Conservation (phyloP, 2,888 invertebrate genomes). For the Agonopterix subpropinquella region DNA sequence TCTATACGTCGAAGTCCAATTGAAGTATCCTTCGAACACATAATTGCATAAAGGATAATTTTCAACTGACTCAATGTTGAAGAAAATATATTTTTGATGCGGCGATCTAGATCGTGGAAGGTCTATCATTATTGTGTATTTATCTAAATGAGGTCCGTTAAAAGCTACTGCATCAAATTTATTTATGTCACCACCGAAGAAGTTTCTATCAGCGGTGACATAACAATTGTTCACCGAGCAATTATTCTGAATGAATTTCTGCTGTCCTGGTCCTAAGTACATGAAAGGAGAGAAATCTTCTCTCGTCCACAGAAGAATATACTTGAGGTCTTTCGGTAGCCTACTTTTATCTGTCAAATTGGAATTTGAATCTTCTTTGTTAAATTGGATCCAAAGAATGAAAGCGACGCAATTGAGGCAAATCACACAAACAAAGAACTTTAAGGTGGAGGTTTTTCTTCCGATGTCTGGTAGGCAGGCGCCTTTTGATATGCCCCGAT, state of each 20-base stretch:
- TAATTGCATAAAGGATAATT: constrained; percentile 47
- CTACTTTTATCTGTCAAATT: constrained; percentile 5
- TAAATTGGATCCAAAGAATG: constrained; percentile 35
- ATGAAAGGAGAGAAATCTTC: constrained; percentile 41
- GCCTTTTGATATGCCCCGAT: neutral
- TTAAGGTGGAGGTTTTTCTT: constrained; percentile 29
- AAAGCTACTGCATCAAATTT: constrained; percentile 55
- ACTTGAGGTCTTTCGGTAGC: constrained; percentile 35
- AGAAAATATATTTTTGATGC: constrained; percentile 57
- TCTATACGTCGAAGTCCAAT: constrained; percentile 62
- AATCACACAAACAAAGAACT: constrained; percentile 35
- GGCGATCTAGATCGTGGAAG: constrained; percentile 36
- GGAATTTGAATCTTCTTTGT: constrained; percentile 12
- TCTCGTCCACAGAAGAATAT: constrained; percentile 42
- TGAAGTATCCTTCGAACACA: constrained; percentile 51
- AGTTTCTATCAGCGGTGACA: constrained; percentile 36
- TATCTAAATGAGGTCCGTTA: constrained; percentile 36
- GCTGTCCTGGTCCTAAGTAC: constrained; percentile 40
- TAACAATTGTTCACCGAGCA: constrained; percentile 52
- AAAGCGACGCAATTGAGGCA: constrained; percentile 32
- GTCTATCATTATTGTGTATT: neutral
- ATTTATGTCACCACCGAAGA: constrained; percentile 34
- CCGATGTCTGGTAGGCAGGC: constrained; percentile 10
- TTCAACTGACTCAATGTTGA: constrained; percentile 57
- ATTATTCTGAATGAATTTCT: constrained; percentile 45